Evolutionary conservation across 2,113 vertebrate species (phyloP).

Genomic region (Pteropus alecto): DNA sequence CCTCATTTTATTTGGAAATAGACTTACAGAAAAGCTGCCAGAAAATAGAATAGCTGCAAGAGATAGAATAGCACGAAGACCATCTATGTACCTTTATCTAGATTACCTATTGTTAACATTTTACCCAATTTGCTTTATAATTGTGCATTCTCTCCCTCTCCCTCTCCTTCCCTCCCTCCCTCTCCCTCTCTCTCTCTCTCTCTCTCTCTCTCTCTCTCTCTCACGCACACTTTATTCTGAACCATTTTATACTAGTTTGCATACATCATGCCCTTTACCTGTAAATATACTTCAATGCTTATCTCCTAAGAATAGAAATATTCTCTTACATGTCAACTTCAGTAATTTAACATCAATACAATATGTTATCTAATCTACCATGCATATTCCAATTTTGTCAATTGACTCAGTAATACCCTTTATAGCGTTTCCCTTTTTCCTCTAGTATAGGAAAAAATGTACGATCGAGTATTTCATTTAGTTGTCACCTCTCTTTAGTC

Average conservation of each 20-base stretch:
- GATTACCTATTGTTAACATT: background rate
- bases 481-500: background rate
- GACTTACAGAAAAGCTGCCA: background rate
- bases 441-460: background rate
- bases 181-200: background rate
- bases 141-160: background rate
- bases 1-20: background rate
- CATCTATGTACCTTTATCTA: background rate
- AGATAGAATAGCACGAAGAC: background rate
- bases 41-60: background rate
- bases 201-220: background rate
- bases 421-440: background rate
- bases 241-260: background rate
- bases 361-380: background rate
- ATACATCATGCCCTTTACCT: background rate
- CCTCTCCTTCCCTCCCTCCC: background rate
- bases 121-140: background rate
- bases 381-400: background rate
- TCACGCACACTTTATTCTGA: background rate
- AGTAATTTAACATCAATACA: background rate
- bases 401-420: background rate
- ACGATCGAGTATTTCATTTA: background rate
- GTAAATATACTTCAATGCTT: background rate
- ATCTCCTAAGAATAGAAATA: background rate
- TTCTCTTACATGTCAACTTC: background rate